These are phyloP conservation scores for Bombus fervidus DNA, from an alignment of 1,140 invertebrate species.

Conservation along the genomic window DNA sequence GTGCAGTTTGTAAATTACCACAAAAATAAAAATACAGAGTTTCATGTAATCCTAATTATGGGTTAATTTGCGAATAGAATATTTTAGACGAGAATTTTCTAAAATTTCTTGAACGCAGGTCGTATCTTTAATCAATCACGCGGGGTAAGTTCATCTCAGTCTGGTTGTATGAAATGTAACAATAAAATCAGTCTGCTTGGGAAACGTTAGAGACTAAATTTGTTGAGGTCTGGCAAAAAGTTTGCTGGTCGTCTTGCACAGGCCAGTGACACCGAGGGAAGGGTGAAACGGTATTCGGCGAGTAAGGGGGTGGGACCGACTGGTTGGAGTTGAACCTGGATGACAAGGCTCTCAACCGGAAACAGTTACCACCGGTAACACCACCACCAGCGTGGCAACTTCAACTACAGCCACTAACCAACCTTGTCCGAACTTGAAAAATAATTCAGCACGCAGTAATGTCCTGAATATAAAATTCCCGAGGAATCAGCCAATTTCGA, in stretches of 20 bases:
- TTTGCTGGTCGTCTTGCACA: slow-evolving; percentile 5
- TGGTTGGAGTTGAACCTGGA: slow-evolving; percentile 39
- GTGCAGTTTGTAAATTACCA: no score
- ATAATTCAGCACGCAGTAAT: slow-evolving; percentile 66
- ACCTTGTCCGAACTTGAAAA: slow-evolving; percentile 65
- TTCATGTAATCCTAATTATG: no score
- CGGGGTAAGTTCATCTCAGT: not conserved
- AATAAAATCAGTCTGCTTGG: not conserved
- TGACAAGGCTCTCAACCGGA: slow-evolving; percentile 47
- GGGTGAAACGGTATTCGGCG: slow-evolving; percentile 43
- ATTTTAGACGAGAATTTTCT: not conserved
- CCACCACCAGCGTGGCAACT: not conserved
- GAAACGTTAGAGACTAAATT: not conserved
- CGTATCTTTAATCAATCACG: not conserved
- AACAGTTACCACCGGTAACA: slow-evolving; percentile 57
- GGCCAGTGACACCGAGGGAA: not conserved
- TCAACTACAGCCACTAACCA: slow-evolving; percentile 16
- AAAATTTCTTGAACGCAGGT: not conserved
- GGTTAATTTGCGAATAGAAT: not conserved
- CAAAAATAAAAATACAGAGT: no score
- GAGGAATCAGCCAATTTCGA: slow-evolving; percentile 38
- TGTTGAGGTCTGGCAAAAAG: not conserved
- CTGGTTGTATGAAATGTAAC: not conserved
- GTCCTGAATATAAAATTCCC: slow-evolving; percentile 63
- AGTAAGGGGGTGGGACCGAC: slow-evolving; percentile 6